Evolutionary conservation across 2,113 vertebrate species (phyloP).

Genomic region (Paramisgurnus dabryanus): DNA sequence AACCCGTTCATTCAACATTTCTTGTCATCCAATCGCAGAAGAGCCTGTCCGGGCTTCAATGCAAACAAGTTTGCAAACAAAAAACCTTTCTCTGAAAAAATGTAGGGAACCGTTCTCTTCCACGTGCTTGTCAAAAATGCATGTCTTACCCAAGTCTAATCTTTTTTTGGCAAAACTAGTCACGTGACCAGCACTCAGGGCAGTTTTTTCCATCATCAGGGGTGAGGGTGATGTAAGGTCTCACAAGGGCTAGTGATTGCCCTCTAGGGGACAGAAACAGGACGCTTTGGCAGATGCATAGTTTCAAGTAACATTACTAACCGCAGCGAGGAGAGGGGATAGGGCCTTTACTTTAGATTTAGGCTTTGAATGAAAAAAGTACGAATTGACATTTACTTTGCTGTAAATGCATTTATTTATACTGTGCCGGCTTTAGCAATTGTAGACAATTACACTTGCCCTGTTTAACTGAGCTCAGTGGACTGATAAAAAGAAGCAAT

Average conservation of each 20-base stretch:
- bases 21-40: neutral
- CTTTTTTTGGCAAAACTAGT: constrained; percentile 25
- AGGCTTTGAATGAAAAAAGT: constrained; percentile 71
- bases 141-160: neutral
- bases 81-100: neutral
- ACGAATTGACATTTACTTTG: constrained; percentile 54
- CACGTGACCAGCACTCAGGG: constrained; percentile 4
- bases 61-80: too few species aligned
- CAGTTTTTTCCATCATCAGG: constrained; percentile 57
- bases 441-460: neutral
- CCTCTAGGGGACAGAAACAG: constrained; percentile 78
- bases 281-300: constrained; percentile 68
- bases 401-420: neutral
- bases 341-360: constrained; percentile 31
- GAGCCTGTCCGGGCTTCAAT: neutral
- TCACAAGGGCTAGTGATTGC: constrained; percentile 80
- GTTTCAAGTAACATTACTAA: constrained; percentile 70
- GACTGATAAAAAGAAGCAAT: neutral
- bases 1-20: constrained; percentile 24
- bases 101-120: neutral
- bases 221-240: constrained; percentile 71
- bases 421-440: neutral
- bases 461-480: neutral
- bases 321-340: constrained; percentile 49
- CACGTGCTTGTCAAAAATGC: neutral